Conservation (phyloP, 2,888 invertebrate species). For the Eudasyphora cyanicolor region DNA sequence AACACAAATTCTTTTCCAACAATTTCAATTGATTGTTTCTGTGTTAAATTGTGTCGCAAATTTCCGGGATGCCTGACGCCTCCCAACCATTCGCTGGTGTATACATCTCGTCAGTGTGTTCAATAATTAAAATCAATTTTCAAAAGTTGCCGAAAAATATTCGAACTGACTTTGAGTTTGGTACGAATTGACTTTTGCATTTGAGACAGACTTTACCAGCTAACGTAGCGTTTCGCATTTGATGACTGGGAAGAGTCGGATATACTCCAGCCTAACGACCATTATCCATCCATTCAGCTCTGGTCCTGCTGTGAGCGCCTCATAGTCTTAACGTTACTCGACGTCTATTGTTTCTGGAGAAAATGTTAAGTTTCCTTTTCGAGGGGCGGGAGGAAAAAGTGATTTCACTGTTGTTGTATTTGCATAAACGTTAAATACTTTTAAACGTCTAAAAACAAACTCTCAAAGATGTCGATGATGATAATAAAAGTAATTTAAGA, state of each 20-base stretch:
- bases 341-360: not conserved
- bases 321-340: not conserved
- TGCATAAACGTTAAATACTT: constrained; percentile 55
- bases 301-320: not conserved
- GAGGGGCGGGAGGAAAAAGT: not conserved
- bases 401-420: constrained; percentile 14
- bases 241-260: not conserved
- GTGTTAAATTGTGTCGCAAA: not conserved
- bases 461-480: constrained; percentile 63
- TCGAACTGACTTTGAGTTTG: constrained; percentile 44
- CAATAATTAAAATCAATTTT: constrained; percentile 61
- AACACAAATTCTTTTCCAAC: not conserved
- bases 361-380: not conserved
- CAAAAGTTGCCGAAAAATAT: constrained; percentile 38
- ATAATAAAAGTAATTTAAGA: constrained; percentile 71
- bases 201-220: constrained; percentile 19
- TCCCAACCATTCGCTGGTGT: not conserved
- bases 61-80: not conserved
- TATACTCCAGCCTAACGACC: not conserved
- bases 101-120: constrained; percentile 16
- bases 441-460: constrained; percentile 31
- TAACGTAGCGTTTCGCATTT: not conserved
- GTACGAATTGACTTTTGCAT: constrained; percentile 47
- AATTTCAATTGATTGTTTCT: constrained; percentile 12
- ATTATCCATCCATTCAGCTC: not conserved